Base-by-base conservation (phyloP, 2,888 invertebrate species). In the Drosophila koepferae region DNA sequence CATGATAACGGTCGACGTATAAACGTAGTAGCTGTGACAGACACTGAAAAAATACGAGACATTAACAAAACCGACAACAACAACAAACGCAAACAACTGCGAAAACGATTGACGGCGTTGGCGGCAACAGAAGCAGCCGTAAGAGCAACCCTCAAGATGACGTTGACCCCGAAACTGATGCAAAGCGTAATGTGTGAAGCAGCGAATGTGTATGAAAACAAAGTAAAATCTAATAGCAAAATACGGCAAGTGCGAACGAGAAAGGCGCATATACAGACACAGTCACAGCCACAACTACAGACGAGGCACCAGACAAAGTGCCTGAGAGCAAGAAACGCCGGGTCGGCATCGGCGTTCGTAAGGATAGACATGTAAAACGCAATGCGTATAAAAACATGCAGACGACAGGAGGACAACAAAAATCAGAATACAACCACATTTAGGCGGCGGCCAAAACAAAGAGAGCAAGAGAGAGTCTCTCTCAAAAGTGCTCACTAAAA, bases 101-200 rank as follows among this genome's bases (percentile, higher is more conserved):
- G 66, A 63, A 77, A 34, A 38, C 66, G 77, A 70, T 81, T 67
- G 80, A 67, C 74, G 68, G 51, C 66, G 72, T 55, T 69, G 67
- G 59, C 65, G 58, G 64, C 61, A 53, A 61, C 55, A 56, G 65
- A 46, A 46, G 46, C 46, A 76, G 70, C 59, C 58, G 61, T 65
- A 78, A 68, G 66, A 89, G 85, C 90, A 91, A 91, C 90, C 91
- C 91, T 90, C 86, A 80, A 90, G 86, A 91, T 91, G 91, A 91
- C 91, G 91, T 91, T 91, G 91, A 91, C 91, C 91, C 91, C 91
- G 89, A 91, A 91, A 90, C 79, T 82, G 76, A 89, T 79, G 88
- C 81, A 80, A 83, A 90, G 74, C 79, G 81, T 86, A 86, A 90
- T 86, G 80, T 90, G 90, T 82, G 84, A 90, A 86, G 81, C 77